Evolutionary conservation across 1,140 invertebrate genomes (phyloP).

Genomic region (Drosophila simulans): DNA sequence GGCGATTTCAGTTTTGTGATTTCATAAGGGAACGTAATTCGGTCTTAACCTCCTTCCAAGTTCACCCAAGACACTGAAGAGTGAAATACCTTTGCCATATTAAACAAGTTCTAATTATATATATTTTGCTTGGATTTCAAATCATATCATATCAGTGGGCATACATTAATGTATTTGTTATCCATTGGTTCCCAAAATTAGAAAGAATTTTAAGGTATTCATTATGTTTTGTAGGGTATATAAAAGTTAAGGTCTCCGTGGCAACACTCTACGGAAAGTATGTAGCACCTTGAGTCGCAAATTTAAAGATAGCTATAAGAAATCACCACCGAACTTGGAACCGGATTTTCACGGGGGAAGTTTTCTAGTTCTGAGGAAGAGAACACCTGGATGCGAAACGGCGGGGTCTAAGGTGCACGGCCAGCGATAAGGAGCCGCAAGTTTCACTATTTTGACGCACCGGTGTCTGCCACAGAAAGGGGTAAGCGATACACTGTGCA

Average conservation of each 20-base stretch:
- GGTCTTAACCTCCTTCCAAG: conserved; percentile 8
- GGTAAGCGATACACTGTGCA: conserved; percentile 12
- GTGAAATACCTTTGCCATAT: conserved; percentile 1
- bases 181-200: too few species aligned
- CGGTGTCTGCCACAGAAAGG: conserved; percentile 59
- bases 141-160: too few species aligned
- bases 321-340: conserved; percentile 35
- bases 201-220: background rate
- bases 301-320: conserved; percentile 4
- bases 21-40: conserved; percentile 54
- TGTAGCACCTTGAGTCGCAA: conserved; percentile 63
- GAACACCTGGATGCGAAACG: conserved; percentile 65
- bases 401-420: conserved; percentile 63
- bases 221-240: background rate
- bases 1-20: conserved; percentile 32
- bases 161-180: too few species aligned
- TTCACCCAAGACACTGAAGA: conserved; percentile 4
- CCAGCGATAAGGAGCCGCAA: conserved; percentile 48
- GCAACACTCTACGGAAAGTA: conserved; percentile 26
- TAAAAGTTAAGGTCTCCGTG: conserved; percentile 12
- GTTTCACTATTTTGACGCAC: conserved; percentile 74
- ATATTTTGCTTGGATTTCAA: too few species aligned
- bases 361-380: conserved; percentile 66
- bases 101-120: too few species aligned
- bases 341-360: conserved; percentile 63